Percentiles rank a stretch among this genome's conserved stretches.
Evolutionary conservation across 2,797 vertebrate species (phyloP).

Genomic region (Pyrrhura leucotis): DNA sequence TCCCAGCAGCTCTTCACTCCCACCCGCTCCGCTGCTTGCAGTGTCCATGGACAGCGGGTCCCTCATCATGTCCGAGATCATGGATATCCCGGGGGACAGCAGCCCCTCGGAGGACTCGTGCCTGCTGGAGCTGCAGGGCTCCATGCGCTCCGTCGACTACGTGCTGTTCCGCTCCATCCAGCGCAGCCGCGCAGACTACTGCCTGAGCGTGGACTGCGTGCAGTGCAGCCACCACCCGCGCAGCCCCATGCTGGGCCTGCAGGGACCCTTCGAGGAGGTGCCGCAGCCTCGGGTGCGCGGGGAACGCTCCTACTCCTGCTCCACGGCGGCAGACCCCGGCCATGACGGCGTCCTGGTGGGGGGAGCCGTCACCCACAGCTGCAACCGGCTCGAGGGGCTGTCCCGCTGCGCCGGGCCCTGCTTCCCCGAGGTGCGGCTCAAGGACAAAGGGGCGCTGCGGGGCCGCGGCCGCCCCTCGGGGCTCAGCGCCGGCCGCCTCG

Average conservation of each 20-base stretch:
- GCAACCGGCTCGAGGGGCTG: conserved; percentile 88
- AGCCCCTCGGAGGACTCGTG: conserved; percentile 96
- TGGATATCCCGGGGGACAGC: conserved; percentile 93
- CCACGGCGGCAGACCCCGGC: conserved; percentile 84
- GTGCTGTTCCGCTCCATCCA: conserved; percentile 83
- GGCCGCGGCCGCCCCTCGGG: conserved; percentile 70
- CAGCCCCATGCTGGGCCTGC: conserved; percentile 65
- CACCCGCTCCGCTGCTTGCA: not conserved
- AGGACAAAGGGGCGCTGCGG: conserved; percentile 36
- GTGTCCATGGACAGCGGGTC: conserved; percentile 95
- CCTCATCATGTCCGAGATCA: conserved; percentile 91
- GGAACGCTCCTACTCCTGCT: conserved; percentile 93
- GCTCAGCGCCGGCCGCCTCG: not conserved
- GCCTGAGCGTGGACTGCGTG: conserved; percentile 81
- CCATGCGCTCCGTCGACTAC: conserved; percentile 78
- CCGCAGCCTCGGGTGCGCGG: conserved; percentile 83
- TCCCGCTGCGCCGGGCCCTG: conserved; percentile 71
- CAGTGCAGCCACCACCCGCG: conserved; percentile 55
- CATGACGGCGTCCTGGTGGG: conserved; percentile 25
- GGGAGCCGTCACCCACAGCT: conserved; percentile 85
- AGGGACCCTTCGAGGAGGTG: conserved; percentile 83
- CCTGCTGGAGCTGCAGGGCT: conserved; percentile 88
- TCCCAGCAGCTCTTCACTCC: not conserved
- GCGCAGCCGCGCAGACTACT: conserved; percentile 81
- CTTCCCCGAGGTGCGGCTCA: conserved; percentile 79